Conservation (phyloP, 2,113 vertebrate genomes). For the Cricetomys ansorgei region DNA sequence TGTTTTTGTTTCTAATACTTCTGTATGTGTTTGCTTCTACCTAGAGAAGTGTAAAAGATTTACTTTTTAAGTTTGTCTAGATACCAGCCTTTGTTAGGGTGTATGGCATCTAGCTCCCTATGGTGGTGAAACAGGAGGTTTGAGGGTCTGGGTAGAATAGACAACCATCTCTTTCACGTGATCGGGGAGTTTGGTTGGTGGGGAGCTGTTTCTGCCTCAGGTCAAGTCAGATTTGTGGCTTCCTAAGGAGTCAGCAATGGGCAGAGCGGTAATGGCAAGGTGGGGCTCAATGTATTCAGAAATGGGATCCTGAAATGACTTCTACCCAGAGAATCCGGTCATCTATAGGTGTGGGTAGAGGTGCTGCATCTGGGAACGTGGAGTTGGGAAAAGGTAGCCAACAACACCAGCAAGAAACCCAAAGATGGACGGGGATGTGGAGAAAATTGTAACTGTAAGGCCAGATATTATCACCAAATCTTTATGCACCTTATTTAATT, state of each 20-base stretch:
- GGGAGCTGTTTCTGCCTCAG: background rate
- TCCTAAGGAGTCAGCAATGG: background rate
- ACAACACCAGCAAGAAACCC: background rate
- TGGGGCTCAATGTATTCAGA: background rate
- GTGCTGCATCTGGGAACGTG: background rate
- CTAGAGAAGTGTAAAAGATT: background rate
- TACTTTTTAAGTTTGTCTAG: background rate
- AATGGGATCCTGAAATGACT: background rate
- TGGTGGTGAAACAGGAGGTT: background rate
- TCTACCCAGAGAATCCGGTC: background rate
- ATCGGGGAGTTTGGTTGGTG: background rate
- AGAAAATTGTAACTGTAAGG: background rate
- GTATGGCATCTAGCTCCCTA: background rate
- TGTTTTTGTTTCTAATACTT: background rate
- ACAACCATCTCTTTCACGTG: background rate
- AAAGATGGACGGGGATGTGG: background rate
- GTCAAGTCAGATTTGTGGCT: background rate
- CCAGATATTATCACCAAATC: background rate
- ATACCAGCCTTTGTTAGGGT: background rate
- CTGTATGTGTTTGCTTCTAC: background rate
- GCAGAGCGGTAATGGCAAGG: background rate
- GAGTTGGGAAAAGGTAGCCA: background rate
- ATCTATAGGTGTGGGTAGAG: background rate
- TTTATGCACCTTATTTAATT: slow-evolving; percentile 14
- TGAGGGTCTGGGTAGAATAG: background rate